Base-by-base conservation (phyloP, 2,113 vertebrate species). In the Sterrhoptilus dennistouni region DNA sequence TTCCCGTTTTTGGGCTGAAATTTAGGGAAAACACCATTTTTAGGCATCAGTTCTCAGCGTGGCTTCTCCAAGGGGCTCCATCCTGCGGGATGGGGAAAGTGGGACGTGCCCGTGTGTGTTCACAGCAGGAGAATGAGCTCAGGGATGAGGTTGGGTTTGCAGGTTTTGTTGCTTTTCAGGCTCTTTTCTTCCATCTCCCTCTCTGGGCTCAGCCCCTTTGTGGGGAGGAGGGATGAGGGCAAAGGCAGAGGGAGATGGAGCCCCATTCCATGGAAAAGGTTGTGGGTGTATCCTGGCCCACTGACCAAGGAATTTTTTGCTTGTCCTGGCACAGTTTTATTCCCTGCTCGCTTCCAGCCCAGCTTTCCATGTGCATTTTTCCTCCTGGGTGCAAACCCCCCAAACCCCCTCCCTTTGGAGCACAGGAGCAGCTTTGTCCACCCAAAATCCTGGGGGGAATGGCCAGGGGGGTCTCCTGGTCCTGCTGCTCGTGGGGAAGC, bases 1-100 rank as follows among this genome's bases (percentile, higher is more conserved):
- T 38, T 38, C 45, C 50, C 45, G 8, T 0, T 8, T 60, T 70
- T 1, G 83, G 40, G 57, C 27, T 17, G 57, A 53, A 16, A 63
- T 52, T 31, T 10, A 33, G 35, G 70, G 38, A 78, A 53, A 85
- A 50, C 15, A 9, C 0, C 4, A 0, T 12, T 77, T 77, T 36
- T 10, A 0, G 14, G 38, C 18, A 3, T 24, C 82, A 1, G 0
- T 68, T 60, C 66, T 60, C 61, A 4, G 70, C 4, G 1, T 1
- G 42, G 3, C 31, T 53, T 22, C 31, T 49, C 45, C 47, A 0
- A 17, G 20, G 2, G 1, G 35, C 12, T 63, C 49, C 0, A 4
- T 56, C 27, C 36, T 2, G 69, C 1, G 16, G 56, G 72, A 49
- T 49, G 59, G 45, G 47, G 16, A 18, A 17, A 20, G 23, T 0